These are phyloP conservation scores for Zaprionus taronus DNA, from an alignment of 1,140 invertebrate genomes.

Conservation along the genomic window DNA sequence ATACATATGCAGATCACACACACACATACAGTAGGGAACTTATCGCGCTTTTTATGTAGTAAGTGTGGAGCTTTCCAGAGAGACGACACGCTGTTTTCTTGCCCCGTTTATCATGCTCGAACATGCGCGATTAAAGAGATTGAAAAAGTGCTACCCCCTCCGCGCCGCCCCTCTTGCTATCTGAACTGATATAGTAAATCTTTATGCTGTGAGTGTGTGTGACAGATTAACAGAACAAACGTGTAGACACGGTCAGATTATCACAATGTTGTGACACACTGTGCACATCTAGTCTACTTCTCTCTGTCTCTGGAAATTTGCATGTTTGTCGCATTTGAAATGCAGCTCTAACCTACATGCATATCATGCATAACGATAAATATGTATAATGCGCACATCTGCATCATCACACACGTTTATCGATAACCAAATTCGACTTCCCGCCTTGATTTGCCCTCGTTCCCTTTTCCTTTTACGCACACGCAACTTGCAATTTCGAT, in stretches of 20 bases:
- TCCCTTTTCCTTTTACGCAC: constrained; percentile 17
- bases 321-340: constrained; percentile 2
- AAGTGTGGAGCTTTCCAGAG: neutral
- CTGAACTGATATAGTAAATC: neutral
- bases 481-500: constrained; percentile 52
- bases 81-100: neutral
- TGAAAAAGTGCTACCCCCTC: neutral
- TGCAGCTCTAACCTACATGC: constrained; percentile 12
- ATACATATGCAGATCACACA: neutral
- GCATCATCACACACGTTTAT: constrained; percentile 3
- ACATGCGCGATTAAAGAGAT: constrained; percentile 7
- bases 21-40: neutral
- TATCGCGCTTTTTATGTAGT: neutral
- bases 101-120: constrained; percentile 7
- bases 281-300: neutral
- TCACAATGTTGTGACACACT: neutral
- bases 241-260: constrained; percentile 3
- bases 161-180: neutral
- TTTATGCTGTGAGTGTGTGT: neutral
- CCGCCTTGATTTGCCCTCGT: constrained; percentile 34
- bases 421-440: constrained; percentile 8
- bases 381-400: neutral
- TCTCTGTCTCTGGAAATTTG: neutral
- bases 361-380: constrained; percentile 15
- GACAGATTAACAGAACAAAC: neutral